Evolutionary conservation across 2,888 invertebrate species (phyloP).

Genomic region (Dryococelus australis): DNA sequence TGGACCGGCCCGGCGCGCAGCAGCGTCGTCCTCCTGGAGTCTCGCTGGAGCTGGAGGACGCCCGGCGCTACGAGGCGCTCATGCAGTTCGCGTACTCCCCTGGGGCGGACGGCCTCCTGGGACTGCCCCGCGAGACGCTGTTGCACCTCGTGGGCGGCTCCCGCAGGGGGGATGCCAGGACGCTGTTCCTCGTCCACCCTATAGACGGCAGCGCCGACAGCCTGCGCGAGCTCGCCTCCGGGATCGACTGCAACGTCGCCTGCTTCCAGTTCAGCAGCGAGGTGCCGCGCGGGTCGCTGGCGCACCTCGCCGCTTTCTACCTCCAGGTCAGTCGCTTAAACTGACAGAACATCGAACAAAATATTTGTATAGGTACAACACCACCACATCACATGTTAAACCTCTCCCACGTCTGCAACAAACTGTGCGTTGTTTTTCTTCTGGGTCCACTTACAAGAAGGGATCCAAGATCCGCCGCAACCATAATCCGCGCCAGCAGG

Average conservation of each 20-base stretch:
- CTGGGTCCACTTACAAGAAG: too few species aligned
- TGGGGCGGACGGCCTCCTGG: slow-evolving; percentile 47
- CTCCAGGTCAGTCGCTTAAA: slow-evolving; percentile 33
- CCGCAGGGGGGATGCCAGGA: slow-evolving; percentile 47
- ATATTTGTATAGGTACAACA: neutral
- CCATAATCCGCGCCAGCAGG: too few species aligned
- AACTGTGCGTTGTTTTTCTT: too few species aligned
- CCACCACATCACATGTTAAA: neutral
- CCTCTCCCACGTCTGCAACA: too few species aligned
- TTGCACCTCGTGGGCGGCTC: slow-evolving; percentile 64
- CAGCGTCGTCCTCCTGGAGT: neutral
- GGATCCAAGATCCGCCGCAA: too few species aligned
- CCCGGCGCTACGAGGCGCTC: neutral
- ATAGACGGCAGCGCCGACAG: slow-evolving; percentile 21
- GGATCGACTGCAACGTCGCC: neutral
- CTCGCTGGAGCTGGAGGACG: neutral
- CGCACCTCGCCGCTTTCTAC: neutral
- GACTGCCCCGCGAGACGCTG: neutral
- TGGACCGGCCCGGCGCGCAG: too few species aligned
- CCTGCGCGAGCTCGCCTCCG: neutral
- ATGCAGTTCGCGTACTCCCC: neutral
- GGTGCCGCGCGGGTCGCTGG: neutral
- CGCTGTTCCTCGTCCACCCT: slow-evolving; percentile 43
- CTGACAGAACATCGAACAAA: too few species aligned
- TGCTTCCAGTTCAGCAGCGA: slow-evolving; percentile 13